Base-by-base conservation (phyloP, 1,140 invertebrate species). In the Drosophila albomicans region DNA sequence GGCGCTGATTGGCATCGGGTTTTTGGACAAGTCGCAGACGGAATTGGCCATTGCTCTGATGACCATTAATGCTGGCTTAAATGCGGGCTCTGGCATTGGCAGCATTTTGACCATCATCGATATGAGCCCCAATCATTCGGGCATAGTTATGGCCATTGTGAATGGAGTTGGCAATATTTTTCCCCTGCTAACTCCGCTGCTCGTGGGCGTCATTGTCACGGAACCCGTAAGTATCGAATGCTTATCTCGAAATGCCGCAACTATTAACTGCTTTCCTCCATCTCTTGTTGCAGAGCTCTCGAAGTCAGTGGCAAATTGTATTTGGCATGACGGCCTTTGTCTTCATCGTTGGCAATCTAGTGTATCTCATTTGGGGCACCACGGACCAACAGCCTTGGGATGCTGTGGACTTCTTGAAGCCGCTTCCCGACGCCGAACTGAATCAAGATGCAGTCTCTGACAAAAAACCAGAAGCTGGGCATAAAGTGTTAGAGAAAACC, bases 111-210 rank as follows among this genome's bases (percentile, higher is more conserved):
- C 95, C 72, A 95, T 96, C 51, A 94, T 96, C 72, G 96, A 97
- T 91, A 94, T 97, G 78, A 94, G 96, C 3, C 96, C 96, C 0
- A 96, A 96, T 86, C 96, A 95, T 84, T 95, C 95, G 1, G 96
- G 96, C 38, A 95, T 95, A 6, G 81, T 97, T 11, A 91, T 91
- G 89, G 90, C 96, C 20, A 93, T 97, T 20, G 95, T 95, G 28
- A 97, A 97, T 91, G 95, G 95, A 30, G 93, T 94, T 32, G 95
- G 95, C 1, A 97, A 96, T 66, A 87, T 96, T 10, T 94, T 95
- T 63, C 95, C 95, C 3, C 95, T 96, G 46, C 79, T 96, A 5
- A 95, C 95, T 16, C 96, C 96, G 1, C 92, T 95, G 5, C 89
- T 94, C 1, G 94, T 95, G 20, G 94, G 95, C 2, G 87, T 94